Evolutionary conservation across 2,888 invertebrate species (phyloP), one percentile per base, ranked within the genome.

Genomic region (Endomychus coccineus): DNA sequence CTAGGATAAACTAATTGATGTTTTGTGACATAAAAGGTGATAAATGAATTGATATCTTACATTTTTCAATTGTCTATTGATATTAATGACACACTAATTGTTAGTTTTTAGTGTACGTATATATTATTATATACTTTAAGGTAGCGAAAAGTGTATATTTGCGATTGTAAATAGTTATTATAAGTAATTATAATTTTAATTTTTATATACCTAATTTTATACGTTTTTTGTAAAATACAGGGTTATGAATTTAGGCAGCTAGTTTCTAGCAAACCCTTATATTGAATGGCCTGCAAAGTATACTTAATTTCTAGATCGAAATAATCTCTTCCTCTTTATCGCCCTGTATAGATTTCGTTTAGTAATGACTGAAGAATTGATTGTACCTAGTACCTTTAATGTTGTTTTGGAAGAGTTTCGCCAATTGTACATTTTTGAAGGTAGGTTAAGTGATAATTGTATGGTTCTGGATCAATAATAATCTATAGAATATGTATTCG

Each of bases 141-240:
- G 52, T 49, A 50, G 39, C 34, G 30, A 36, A 37, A 37, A 21
- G 36, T 37, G 36, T 37, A 37, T 25, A 37, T 37, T 37, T 37
- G 36, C 36, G 17, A 36, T 27, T 37, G 36, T 37, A 37, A 24
- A 37, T 37, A 37, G 36, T 27, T 31, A 31, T 32, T 13, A 27
- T 37, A 37, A 31, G 36, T 37, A 38, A 42, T 39, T 49, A 50
- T 52, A 51, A 48, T 52, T 55, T 50, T 50, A 51, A 52, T 54
- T 56, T 55, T 54, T 51, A 51, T 52, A 55, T 56, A 36, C 31
- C 36, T 37, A 44, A 51, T 54, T 54, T 56, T 56, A 52, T 56
- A 56, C 50, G 44, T 53, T 54, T 25, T 48, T 49, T 52, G 52
- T 54, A 52, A 50, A 46, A 51, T 54, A 56, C 56, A 56, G 56